phyloP scores from a whole-genome alignment of 2,797 vertebrate genomes.

The Poecile montanus region DNA sequence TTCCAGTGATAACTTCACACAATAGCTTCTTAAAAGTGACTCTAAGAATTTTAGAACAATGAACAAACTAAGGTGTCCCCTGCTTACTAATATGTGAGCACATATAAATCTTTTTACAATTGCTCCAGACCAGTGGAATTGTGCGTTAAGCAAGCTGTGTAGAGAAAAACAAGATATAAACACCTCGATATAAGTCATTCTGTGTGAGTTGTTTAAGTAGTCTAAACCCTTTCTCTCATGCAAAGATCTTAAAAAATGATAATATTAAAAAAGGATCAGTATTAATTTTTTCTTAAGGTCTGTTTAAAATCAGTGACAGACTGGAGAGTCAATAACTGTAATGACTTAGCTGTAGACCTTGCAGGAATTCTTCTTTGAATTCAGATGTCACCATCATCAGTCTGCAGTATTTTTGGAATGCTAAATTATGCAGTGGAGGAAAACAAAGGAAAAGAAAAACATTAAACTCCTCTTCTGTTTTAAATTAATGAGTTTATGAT shows the following conservation, averaged over 20 bases:
- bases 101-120: not conserved
- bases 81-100: not conserved
- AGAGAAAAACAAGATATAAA: not conserved
- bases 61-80: not conserved
- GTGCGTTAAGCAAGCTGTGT: not conserved
- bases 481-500: not conserved
- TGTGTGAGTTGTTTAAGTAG: not conserved
- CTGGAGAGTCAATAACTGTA: not conserved
- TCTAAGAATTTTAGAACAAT: not conserved
- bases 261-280: not conserved
- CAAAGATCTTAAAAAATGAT: not conserved
- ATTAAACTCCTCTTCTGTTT: not conserved
- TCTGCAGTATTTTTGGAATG: not conserved
- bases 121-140: not conserved
- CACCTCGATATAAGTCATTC: not conserved
- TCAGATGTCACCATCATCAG: not conserved
- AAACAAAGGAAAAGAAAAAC: not conserved
- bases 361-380: not conserved
- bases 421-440: not conserved
- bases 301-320: not conserved
- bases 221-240: not conserved
- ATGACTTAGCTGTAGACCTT: not conserved
- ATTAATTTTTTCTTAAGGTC: not conserved
- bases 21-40: not conserved
- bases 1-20: not conserved